Base-by-base conservation (phyloP, 2,888 invertebrate species). In the Hirudinaria manillensis region DNA sequence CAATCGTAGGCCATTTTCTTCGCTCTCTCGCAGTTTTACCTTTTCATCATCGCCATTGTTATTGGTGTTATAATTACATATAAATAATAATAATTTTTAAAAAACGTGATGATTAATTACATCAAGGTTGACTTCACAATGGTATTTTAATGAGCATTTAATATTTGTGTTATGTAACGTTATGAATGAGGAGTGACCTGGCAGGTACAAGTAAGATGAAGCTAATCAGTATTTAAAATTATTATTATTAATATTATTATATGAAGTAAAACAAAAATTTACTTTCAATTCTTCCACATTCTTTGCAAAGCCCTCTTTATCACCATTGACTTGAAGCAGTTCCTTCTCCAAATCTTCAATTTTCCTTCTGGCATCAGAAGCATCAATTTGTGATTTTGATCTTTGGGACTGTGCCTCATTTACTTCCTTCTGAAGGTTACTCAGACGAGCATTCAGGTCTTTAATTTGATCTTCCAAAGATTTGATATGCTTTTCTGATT, bases 1-100 rank as follows among this genome's bases (percentile, higher is more conserved):
- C 73, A 84, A 80, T 78, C 84, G 84, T 6, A 27, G 13, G 24
- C n/a, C n/a, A n/a, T 65, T 27, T 24, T 65, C 73, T 73, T 73
- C 73, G 55, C 24, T 34, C 3, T 61, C 73, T 27, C 27, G 34
- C 29, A 68, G 36, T n/a, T 34, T 29, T 13, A 68, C 68, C 68
- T 68, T 7, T 10, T 45, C 16, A 7, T 6, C 10, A 45, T 1
- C n/a, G 45, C 13, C 10, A 2, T 16, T 16, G 45, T 45, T 45
- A 16, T 45, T 45, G 1, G 10, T 45, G 16, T 45, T 2, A 45
- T 16, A 10, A 45, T 45, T 45, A 45, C 10, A 10, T 45, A 16
- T n/a, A n/a, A n/a, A n/a, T n/a, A n/a, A n/a, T n/a, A n/a, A n/a
- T n/a, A n/a, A n/a, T n/a, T n/a, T n/a, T n/a, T n/a, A n/a, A n/a